Percentiles rank a stretch among this genome's conserved stretches.
These are phyloP conservation scores for Saguinus midas DNA, from an alignment of 2,113 vertebrate genomes.

Conservation along the genomic window DNA sequence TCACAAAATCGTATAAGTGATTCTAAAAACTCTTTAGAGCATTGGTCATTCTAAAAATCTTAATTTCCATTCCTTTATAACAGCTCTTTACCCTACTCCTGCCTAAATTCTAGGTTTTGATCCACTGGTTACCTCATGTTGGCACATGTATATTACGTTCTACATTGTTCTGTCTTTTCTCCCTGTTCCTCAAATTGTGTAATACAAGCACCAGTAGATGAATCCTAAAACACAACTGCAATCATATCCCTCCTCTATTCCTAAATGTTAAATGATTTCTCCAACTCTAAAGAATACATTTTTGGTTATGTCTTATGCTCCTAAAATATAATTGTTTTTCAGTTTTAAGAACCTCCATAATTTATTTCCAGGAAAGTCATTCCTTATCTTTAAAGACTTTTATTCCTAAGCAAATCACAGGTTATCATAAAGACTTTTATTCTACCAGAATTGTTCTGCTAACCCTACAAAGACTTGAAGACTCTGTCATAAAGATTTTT, in stretches of 20 bases:
- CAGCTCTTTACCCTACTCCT: fast-evolving
- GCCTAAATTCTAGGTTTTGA: neutral
- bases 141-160: neutral
- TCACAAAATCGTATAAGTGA: neutral
- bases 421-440: neutral
- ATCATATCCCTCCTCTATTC: neutral
- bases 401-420: neutral
- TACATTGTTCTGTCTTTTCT: neutral
- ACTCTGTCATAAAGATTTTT: neutral
- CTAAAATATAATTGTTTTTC: neutral
- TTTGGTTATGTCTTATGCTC: neutral
- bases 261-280: neutral
- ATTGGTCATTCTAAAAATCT: neutral
- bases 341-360: neutral
- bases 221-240: neutral
- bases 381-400: neutral
- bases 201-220: neutral
- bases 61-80: neutral
- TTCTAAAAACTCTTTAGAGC: neutral
- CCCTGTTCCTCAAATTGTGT: neutral
- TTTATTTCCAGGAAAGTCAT: neutral
- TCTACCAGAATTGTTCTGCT: neutral
- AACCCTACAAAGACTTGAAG: neutral
- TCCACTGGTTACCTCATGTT: neutral
- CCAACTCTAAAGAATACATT: neutral